Evolutionary conservation across 1,140 invertebrate species (phyloP).

Genomic region (Lutraria rhynchaena): DNA sequence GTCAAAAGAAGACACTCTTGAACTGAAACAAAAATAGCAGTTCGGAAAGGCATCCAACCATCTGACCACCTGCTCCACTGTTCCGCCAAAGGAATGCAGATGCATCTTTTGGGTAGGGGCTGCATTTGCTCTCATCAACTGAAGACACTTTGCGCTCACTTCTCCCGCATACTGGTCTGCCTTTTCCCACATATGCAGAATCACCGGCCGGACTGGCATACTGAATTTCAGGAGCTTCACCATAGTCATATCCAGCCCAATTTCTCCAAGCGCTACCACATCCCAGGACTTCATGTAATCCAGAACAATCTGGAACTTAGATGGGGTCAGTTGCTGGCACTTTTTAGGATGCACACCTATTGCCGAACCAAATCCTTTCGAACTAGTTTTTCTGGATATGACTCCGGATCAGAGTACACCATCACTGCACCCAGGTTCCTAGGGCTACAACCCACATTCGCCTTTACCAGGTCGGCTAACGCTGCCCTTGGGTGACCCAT

Average conservation of each 20-base stretch:
- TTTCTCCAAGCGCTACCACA: slow-evolving; percentile 14
- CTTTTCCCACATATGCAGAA: slow-evolving; percentile 11
- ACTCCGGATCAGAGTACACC: slow-evolving; percentile 17
- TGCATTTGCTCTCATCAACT: no score
- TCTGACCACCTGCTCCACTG: slow-evolving; percentile 28
- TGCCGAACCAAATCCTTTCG: slow-evolving; percentile 14
- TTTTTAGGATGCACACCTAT: slow-evolving; percentile 15
- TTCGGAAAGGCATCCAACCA: slow-evolving; percentile 20
- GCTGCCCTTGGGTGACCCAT: slow-evolving; percentile 8
- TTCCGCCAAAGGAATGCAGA: slow-evolving; percentile 21
- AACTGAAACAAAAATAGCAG: slow-evolving; percentile 9
- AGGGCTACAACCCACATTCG: not conserved
- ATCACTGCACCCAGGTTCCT: slow-evolving; percentile 10
- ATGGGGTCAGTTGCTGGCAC: not conserved
- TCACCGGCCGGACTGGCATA: slow-evolving; percentile 17
- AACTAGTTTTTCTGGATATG: not conserved
- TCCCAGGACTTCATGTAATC: not conserved
- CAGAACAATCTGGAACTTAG: slow-evolving; percentile 4
- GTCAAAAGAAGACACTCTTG: not conserved
- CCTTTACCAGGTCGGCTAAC: slow-evolving; percentile 8
- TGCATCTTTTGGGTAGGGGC: slow-evolving; percentile 15
- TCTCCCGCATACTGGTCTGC: slow-evolving; percentile 21
- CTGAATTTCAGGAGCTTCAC: no score
- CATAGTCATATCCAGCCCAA: slow-evolving; percentile 17
- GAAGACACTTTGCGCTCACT: slow-evolving; percentile 7